Evolutionary conservation across 53 echinoderm and acorn worm genomes (phyloP).

Genomic region (Arbacia lixula): DNA sequence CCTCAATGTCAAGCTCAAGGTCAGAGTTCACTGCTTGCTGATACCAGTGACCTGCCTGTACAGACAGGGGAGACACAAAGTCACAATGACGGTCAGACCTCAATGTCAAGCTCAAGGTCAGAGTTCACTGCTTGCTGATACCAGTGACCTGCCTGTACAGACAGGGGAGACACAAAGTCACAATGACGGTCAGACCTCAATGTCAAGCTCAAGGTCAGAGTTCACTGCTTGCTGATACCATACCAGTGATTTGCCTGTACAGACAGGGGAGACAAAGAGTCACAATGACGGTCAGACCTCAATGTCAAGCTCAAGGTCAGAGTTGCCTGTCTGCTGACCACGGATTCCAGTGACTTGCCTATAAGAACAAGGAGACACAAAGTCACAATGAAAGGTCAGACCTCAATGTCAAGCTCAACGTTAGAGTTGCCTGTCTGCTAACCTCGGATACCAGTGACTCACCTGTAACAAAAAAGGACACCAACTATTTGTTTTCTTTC

Average conservation of each 20-base stretch:
- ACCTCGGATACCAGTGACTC: neutral
- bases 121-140: neutral
- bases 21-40: neutral
- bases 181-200: no score
- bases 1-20: neutral
- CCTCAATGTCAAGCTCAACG: neutral
- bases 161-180: no score
- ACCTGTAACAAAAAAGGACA: neutral
- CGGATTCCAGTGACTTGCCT: neutral
- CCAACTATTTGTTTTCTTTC: no score
- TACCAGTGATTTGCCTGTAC: neutral
- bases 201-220: neutral
- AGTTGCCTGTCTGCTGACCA: neutral
- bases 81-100: no score
- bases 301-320: neutral
- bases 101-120: neutral
- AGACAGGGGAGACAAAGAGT: no score
- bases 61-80: no score
- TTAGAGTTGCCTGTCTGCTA: neutral
- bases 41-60: neutral
- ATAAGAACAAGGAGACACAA: no score
- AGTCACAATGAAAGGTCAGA: no score
- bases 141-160: neutral
- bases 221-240: neutral
- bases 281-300: no score